Evolutionary conservation across 2,888 invertebrate genomes (phyloP), one percentile per base, ranked within the genome.

Genomic region (Plagiodera versicolora): DNA sequence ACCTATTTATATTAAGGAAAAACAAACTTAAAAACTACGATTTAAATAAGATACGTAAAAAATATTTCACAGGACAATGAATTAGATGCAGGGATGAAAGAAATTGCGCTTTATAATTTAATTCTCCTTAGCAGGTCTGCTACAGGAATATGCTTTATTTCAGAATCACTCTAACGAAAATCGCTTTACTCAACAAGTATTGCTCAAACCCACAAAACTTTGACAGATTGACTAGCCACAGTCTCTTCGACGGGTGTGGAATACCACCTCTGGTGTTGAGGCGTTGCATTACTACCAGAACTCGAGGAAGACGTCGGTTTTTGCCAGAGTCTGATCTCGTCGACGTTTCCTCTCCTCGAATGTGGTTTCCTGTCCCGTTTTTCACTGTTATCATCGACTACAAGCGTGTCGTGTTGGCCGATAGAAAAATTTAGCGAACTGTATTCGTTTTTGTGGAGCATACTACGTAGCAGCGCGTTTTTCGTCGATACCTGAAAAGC

Each of bases 191-290:
- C n/a, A n/a, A n/a, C n/a, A n/a, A n/a, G n/a, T n/a, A n/a, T n/a
- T n/a, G n/a, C n/a, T n/a, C n/a, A 78, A 24, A 78, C 77, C 78
- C 78, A 78, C 28, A 78, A 65, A 53, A 78, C 78, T 67, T 75
- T 76, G 50, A 76, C 47, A 6, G 73, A 68, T 45, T 70, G 70
- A 51, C 66, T 68, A 20, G 14, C 11, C 39, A 65, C 67, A 35
- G 61, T 57, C 19, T 67, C 64, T 32, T 73, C 73, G 18, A 71
- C 75, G 1, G 79, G 77, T 16, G 74, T 72, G 9, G 79, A 78
- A 70, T 72, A 75, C 77, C 78, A 79, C 57, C 79, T 66, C 65
- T 75, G 75, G 62, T 80, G 79, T 47, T 66, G 56, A 61, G 65
- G 50, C n/a, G 58, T 28, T 9, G 39, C 2, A 17, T 46, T 14